phyloP scores from a whole-genome alignment of 1,140 invertebrate species.

The Elymnias hypermnestra region DNA sequence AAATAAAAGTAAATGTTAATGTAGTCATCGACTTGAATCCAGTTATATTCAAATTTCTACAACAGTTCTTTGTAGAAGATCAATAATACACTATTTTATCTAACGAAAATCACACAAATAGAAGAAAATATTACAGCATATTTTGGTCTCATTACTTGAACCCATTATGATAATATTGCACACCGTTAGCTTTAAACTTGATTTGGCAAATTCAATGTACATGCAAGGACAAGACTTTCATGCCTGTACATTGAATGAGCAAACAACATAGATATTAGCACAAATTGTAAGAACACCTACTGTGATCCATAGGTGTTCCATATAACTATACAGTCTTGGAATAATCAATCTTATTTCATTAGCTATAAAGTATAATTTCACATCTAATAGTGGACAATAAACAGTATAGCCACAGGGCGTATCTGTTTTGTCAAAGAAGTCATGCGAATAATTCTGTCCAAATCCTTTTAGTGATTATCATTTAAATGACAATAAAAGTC shows the following conservation, averaged over 20 bases:
- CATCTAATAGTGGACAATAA: constrained; percentile 22
- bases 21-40: too few species aligned
- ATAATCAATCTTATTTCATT: constrained; percentile 23
- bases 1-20: too few species aligned
- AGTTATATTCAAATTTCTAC: too few species aligned
- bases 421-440: constrained; percentile 68
- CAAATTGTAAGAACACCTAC: constrained; percentile 53
- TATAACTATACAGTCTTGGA: constrained; percentile 20
- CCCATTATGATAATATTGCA: too few species aligned
- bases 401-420: constrained; percentile 65
- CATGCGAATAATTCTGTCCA: constrained; percentile 66
- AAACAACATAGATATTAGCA: constrained; percentile 50
- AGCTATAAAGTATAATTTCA: constrained; percentile 18
- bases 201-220: too few species aligned
- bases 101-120: too few species aligned
- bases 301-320: constrained; percentile 58
- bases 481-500: constrained; percentile 70
- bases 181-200: too few species aligned
- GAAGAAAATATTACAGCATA: too few species aligned
- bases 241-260: constrained; percentile 33
- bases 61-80: too few species aligned
- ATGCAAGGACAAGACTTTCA: constrained; percentile 7
- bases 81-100: too few species aligned
- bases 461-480: constrained; percentile 72
- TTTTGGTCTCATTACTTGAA: too few species aligned